Evolutionary conservation across 2,888 invertebrate genomes (phyloP), one percentile per base, ranked within the genome.

Genomic region (Drosophila multiciliata): DNA sequence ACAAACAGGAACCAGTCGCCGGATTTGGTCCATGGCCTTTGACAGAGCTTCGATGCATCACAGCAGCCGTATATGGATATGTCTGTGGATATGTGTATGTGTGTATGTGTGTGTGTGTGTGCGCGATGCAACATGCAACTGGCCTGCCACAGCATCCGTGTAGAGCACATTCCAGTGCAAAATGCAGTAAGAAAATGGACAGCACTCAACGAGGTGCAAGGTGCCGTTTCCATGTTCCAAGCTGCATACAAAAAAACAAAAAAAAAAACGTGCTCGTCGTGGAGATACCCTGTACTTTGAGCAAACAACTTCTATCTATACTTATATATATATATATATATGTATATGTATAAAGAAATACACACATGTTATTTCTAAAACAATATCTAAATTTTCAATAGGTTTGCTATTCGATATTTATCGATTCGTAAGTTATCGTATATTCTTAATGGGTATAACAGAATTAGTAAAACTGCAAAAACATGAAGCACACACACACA

Each of bases 51-150:
- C 70, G 63, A 76, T 67, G 45, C 15, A 45, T 45, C 45, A 15
- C 45, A 45, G 45, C 23, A 45, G 45, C 1, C 38, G 40, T 26
- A 33, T 38, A 5, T n/a, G 23, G 35, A 3, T 32, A 1, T 17
- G 2, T 33, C 2, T 26, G 29, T 32, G 3, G 29, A 2, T 40
- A 15, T 7, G 0, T n/a, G 2, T 11, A 2, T 40, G 0, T 53
- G 11, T 20, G 0, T 15, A 2, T 35, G 42, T 58, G 38, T 54
- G 32, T 66, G 42, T 64, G 53, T 32, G n/a, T 42, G 57, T 26
- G 38, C 50, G 68, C 68, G 68, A 50, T 77, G 82, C 83, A 84
- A 82, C 75, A 85, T 79, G 85, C 85, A 82, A 84, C 88, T 85
- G 78, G 82, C 79, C 69, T 66, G 78, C 79, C 78, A 78, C 60